Percentiles rank a stretch among this genome's conserved stretches.
Conservation (phyloP, 2,888 invertebrate genomes). For the Eilema caniola region DNA sequence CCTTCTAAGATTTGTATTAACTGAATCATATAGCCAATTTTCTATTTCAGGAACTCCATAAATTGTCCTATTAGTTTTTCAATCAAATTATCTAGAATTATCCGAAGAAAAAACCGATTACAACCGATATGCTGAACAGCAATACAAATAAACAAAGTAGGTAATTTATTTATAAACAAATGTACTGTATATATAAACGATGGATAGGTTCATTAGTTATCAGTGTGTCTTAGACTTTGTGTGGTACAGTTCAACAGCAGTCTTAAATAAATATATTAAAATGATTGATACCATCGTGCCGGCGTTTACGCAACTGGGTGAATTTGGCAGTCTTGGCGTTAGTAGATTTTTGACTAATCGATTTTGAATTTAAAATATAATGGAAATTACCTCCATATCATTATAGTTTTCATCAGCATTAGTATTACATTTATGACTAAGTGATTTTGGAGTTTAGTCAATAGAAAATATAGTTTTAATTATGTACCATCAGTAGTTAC, state of each 20-base stretch:
- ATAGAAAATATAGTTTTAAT: background rate
- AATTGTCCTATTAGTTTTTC: constrained; percentile 31
- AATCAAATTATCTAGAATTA: constrained; percentile 20
- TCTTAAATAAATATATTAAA: constrained; percentile 23
- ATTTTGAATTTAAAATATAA: background rate
- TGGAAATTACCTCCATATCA: background rate
- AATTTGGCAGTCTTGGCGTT: constrained; percentile 46
- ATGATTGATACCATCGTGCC: constrained; percentile 47
- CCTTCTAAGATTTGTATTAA: constrained; percentile 10
- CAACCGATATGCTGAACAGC: constrained; percentile 22
- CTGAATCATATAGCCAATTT: constrained; percentile 12
- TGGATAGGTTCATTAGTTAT: constrained; percentile 30
- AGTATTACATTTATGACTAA: background rate
- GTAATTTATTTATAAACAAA: constrained; percentile 38
- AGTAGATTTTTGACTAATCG: constrained; percentile 33
- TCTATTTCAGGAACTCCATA: constrained; percentile 30
- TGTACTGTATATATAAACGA: constrained; percentile 35
- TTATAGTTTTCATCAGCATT: background rate
- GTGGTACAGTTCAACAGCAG: constrained; percentile 25
- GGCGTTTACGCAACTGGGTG: constrained; percentile 43
- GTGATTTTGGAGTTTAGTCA: background rate
- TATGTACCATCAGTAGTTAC: too few relatives aligned
- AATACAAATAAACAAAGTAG: constrained; percentile 26
- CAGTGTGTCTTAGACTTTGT: constrained; percentile 43
- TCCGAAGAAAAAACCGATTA: constrained; percentile 24